Evolutionary conservation across 1,140 invertebrate genomes (phyloP), one percentile per base, ranked within the genome.

Genomic region (Armadillidium nasatum): DNA sequence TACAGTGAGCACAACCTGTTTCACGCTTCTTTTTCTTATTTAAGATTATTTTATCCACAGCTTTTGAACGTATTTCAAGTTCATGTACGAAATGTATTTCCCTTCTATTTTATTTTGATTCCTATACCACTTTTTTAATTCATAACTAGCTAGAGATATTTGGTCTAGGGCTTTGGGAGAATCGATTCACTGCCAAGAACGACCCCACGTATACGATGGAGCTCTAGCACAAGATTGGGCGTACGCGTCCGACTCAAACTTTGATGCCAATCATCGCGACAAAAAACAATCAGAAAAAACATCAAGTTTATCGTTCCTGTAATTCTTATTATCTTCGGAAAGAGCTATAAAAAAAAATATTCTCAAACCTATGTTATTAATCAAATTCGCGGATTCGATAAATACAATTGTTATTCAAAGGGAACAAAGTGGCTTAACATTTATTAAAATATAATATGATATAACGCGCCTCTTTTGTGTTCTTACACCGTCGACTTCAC

Each of bases 201-300:
- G 33, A 60, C 50, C 50, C 50, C 50, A 60, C 50, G 50, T 60
- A 60, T 19, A 60, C 50, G 50, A 60, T 60, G 50, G 50, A 60
- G 50, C 50, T 60, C 50, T 60, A 19, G 50, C 50, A 19, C 50
- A 19, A 60, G 50, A 19, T 19, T 60, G 50, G 50, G 19, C 50
- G 11, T 60, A 60, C 50, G 50, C 50, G 11, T 60, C 50, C 50
- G 50, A 60, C 50, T 60, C 50, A 60, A 7, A 60, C 50, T 60
- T 60, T 60, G 50, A 60, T 60, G 50, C 50, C 50, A 60, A 60
- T 60, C 50, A 60, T 60, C 50, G 50, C 50, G 50, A 60, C 50
- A 60, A 60, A 60, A 60, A 60, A 60, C 50, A 60, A 15, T 19
- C 50, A 60, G 11, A 60, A 60, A 33, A 33, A 60, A 60, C 50